Evolutionary conservation across 2,888 invertebrate genomes (phyloP).

Genomic region (Heliconius sara): DNA sequence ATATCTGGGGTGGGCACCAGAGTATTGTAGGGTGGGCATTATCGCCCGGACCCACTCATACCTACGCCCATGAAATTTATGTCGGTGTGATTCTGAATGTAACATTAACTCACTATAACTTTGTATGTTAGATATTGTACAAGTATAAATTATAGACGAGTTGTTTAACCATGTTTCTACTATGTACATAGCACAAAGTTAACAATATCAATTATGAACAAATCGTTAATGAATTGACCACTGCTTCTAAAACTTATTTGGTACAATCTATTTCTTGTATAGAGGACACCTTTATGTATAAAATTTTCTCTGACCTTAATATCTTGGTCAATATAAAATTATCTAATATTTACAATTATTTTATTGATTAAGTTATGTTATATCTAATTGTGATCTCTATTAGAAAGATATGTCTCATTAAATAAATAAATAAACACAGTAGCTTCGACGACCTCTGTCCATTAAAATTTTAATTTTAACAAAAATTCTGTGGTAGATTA

Average conservation of each 20-base stretch:
- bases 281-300: conserved; percentile 3
- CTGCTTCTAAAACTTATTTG: neutral
- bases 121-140: conserved; percentile 30
- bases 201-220: neutral
- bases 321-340: neutral
- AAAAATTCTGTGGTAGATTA: conserved; percentile 7
- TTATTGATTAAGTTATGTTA: neutral
- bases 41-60: too few relatives aligned
- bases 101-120: neutral
- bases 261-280: neutral
- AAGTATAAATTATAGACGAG: neutral
- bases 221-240: neutral
- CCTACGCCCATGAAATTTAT: neutral
- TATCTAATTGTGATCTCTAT: neutral
- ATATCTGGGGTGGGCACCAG: too few relatives aligned
- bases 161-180: neutral
- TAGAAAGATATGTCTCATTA: neutral
- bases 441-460: conserved; percentile 23
- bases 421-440: neutral
- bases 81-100: neutral
- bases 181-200: neutral
- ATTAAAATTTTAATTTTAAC: conserved; percentile 11
- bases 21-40: too few relatives aligned
- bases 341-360: neutral
- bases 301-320: neutral